Conservation (phyloP, 2,888 invertebrate species). For the Neoascia interrupta region DNA sequence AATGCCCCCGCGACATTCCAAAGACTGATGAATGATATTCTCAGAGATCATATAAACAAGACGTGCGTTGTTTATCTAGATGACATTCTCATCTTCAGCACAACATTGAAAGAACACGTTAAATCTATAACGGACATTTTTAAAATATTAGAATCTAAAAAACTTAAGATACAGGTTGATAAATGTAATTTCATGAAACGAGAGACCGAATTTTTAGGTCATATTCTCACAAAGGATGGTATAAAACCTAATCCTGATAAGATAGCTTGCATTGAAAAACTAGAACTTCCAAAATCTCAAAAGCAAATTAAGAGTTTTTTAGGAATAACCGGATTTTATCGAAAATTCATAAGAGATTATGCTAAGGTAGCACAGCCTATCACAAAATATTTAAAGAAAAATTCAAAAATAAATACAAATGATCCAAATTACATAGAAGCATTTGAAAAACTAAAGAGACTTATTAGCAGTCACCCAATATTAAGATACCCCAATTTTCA, state of each 20-base stretch:
- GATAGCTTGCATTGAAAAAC: constrained; percentile 61
- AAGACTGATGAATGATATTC: constrained; percentile 24
- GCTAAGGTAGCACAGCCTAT: constrained; percentile 53
- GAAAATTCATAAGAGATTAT: constrained; percentile 70
- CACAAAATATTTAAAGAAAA: constrained; percentile 34
- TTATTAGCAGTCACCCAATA: constrained; percentile 13
- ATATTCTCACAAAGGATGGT: constrained; percentile 70
- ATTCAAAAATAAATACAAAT: constrained; percentile 18
- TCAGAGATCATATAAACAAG: constrained; percentile 2
- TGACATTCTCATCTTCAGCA: neutral
- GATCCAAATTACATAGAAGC: constrained; percentile 23
- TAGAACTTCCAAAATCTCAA: constrained; percentile 60
- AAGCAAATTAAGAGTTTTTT: constrained; percentile 69
- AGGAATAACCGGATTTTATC: constrained; percentile 69
- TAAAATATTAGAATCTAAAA: neutral
- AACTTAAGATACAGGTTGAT: constrained; percentile 15
- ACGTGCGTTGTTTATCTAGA: constrained; percentile 4
- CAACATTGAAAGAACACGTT: neutral
- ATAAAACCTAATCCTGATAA: constrained; percentile 71
- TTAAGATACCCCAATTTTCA: constrained; percentile 26
- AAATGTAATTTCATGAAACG: constrained; percentile 71
- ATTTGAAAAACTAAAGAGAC: constrained; percentile 27
- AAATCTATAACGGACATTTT: neutral
- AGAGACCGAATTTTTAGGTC: constrained; percentile 58
- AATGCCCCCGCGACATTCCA: constrained; percentile 28